A percentile compares a stretch with the other conserved stretches of the same genome.
phyloP scores from a whole-genome alignment of 2,797 vertebrate genomes.

The Phalloptychus januarius region DNA sequence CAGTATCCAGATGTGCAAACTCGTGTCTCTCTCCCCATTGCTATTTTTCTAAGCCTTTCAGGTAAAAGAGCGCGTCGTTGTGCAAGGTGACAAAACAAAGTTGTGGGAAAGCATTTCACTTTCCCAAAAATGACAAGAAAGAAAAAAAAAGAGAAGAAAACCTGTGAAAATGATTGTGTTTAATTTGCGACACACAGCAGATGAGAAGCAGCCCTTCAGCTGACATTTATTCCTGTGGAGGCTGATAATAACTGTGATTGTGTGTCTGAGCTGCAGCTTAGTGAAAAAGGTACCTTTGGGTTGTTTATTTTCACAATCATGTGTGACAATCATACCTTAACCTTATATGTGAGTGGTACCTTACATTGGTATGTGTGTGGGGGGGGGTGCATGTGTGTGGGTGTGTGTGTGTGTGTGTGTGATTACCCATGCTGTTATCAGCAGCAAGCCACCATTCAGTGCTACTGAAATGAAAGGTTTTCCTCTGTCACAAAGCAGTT shows the following conservation, averaged over 20 bases:
- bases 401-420: slow-evolving; percentile 37
- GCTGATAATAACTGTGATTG: slow-evolving; percentile 63
- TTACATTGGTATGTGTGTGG: slow-evolving; percentile 28
- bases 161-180: slow-evolving; percentile 5
- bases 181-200: slow-evolving; percentile 1
- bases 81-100: not conserved
- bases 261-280: slow-evolving; percentile 62
- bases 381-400: too few species aligned
- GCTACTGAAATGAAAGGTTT: slow-evolving; percentile 77
- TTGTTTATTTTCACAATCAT: slow-evolving; percentile 75
- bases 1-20: too few species aligned
- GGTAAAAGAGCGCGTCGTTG: not conserved
- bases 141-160: not conserved
- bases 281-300: slow-evolving; percentile 67
- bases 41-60: not conserved
- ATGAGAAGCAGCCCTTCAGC: slow-evolving; percentile 31
- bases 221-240: slow-evolving; percentile 43
- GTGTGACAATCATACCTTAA: slow-evolving; percentile 72
- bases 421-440: slow-evolving; percentile 82
- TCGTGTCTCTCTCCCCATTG: not conserved
- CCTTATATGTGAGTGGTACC: slow-evolving; percentile 56
- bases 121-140: not conserved
- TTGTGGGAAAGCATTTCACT: not conserved
- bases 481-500: slow-evolving; percentile 83
- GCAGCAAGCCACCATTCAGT: slow-evolving; percentile 74